Base-by-base conservation (phyloP, 1,140 invertebrate genomes). In the Cotesia chilonis region DNA sequence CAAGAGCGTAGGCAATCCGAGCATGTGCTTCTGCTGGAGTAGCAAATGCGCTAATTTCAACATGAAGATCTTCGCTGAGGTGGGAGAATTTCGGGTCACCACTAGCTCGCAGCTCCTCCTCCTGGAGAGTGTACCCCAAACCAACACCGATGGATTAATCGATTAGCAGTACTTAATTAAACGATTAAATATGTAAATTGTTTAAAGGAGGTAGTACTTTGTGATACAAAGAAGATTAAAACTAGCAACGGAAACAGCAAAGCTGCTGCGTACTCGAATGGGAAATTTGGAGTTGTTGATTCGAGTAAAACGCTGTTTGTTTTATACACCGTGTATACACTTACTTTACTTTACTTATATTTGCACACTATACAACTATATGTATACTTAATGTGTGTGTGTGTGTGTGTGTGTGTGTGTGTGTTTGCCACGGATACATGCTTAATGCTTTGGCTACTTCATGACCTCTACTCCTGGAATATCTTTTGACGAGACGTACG, bases 11-110 rank as follows among this genome's bases (percentile, higher is more conserved):
- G 12, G 94, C 92, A 52, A 97, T 93, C 74, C 95, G 88, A n/a
- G 93, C 92, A 81, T 97, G 95, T 6, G 94, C 95, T 84, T 97
- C 94, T 20, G 94, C 92, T 0, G 95, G 93, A 2, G 94, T 92
- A 10, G 94, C 95, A 83, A 88, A 91, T 3, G 94, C 94, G 67
- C 94, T 95, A 72, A 97, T 94, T 84, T 96, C 93, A 0, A 97
- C 94, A 88, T 97, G 96, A 4, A 98, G 89, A 79, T 96, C 95
- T 78, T 97, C 95, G 75, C 91, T 92, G 14, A 97, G 89, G 84
- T 98, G 96, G 10, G 93, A 90, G 87, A 95, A 96, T 84, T 96
- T 96, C 4, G 93, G 92, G 82, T 97, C 95, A 12, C 92, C 92
- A 35, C 93, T 93, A 69, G 91, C 90, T 5, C 95, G 87, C 7